Percentiles rank a stretch among this genome's conserved stretches.
phyloP scores from a whole-genome alignment of 2,797 vertebrate species.

The Enteromius paludinosus region DNA sequence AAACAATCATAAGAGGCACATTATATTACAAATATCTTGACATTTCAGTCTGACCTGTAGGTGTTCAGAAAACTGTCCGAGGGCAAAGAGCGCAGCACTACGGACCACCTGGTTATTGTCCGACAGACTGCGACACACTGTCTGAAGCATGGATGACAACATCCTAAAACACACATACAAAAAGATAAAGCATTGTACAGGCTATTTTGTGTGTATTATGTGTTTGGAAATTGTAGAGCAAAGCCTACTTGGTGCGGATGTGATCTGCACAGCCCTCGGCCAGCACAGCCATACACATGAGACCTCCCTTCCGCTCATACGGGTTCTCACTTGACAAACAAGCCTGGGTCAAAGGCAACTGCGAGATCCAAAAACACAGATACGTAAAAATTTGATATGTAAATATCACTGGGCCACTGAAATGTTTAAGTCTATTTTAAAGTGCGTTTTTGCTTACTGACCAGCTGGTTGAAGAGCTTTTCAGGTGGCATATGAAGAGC shows the following conservation, averaged over 20 bases:
- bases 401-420: background rate
- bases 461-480: constrained; percentile 87
- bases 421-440: background rate
- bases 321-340: constrained; percentile 81
- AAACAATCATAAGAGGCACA: background rate
- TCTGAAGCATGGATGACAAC: constrained; percentile 83
- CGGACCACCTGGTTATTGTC: constrained; percentile 86
- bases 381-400: background rate
- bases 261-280: constrained; percentile 92
- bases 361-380: constrained; percentile 25
- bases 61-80: constrained; percentile 92
- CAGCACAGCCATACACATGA: constrained; percentile 88
- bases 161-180: constrained; percentile 72
- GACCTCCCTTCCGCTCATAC: constrained; percentile 87
- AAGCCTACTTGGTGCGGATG: constrained; percentile 85
- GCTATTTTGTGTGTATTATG: background rate
- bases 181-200: constrained; percentile 22
- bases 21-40: background rate
- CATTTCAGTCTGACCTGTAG: constrained; percentile 80
- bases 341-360: constrained; percentile 85
- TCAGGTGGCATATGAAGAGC: constrained; percentile 89
- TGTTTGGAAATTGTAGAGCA: background rate
- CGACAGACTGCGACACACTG: constrained; percentile 84
- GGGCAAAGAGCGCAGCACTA: constrained; percentile 85
- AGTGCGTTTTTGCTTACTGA: constrained; percentile 66